Evolutionary conservation across 1,140 invertebrate species (phyloP), one percentile per base, ranked within the genome.

Genomic region (Drosophila miranda): DNA sequence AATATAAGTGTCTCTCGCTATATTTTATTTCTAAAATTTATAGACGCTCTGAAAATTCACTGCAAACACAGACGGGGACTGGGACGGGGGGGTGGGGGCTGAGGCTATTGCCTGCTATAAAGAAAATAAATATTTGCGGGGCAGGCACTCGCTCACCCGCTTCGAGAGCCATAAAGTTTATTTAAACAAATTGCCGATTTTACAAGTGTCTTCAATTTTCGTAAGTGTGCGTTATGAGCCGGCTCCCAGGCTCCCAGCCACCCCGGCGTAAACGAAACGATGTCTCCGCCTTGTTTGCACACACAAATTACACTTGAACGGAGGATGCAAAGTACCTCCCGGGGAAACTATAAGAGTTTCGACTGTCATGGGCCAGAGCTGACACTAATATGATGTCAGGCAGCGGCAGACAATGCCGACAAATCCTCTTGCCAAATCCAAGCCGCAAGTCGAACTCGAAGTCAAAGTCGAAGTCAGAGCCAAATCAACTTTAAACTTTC

Each of bases 11-110:
- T 21, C 38, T 48, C 68, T 64, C 73, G 77, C 77, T 87, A 82
- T 87, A 88, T 87, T 88, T 87, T 87, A 87, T 87, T 78, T 76
- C 83, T 75, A 78, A 87, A 87, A 87, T 87, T 88, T 87, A 87
- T 87, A 88, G 82, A 88, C 63, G 83, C 75, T 78, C 77, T 73
- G 75, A 78, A 87, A 87, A 88, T 87, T 87, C 77, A 87, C 70
- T 70, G 76, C 80, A 71, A 76, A 72, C 74, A 58, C 44, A 53
- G 41, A 30, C 58, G 9, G 38, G 42, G 30, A 69, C 57, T 60
- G 46, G 62, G 69, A 54, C 7, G 4, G 50, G 19, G 19, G 23
- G 45, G 38, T 3, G 8, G 23, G 45, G 46, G 38, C 19, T 6
- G 14, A 48, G 34, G 49, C 14, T 23, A 46, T 49, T 52, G 50